phyloP scores from a whole-genome alignment of 2,888 invertebrate species.

The Melipona bicolor region DNA sequence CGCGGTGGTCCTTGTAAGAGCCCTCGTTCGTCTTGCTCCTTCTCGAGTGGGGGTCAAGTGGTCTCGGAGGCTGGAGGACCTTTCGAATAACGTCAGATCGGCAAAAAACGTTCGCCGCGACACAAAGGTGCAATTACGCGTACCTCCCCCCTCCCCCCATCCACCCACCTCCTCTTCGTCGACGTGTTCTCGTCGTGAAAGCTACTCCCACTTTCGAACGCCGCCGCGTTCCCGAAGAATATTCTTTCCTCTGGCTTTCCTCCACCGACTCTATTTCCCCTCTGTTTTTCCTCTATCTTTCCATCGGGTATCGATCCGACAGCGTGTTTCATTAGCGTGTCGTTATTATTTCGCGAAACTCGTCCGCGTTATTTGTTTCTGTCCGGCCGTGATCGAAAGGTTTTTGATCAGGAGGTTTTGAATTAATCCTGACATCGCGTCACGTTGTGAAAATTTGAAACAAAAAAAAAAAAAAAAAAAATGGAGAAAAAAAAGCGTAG shows the following conservation, averaged over 20 bases:
- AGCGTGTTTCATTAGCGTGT: conserved; percentile 17
- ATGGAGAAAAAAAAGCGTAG: not conserved
- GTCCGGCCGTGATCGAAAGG: conserved; percentile 14
- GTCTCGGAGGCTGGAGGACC: conserved; percentile 63
- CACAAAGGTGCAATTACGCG: conserved; percentile 64
- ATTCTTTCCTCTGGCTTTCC: not conserved
- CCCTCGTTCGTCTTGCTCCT: conserved; percentile 58
- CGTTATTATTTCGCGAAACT: conserved; percentile 11
- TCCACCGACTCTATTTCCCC: too few species aligned
- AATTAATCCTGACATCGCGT: conserved; percentile 40
- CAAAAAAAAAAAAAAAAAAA: not conserved
- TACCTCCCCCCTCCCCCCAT: not conserved
- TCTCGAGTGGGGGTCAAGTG: conserved; percentile 63
- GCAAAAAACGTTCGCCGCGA: conserved; percentile 62
- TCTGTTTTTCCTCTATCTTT: not conserved
- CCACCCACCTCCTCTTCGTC: not conserved
- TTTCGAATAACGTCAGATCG: conserved; percentile 71
- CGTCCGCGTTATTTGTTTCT: conserved; percentile 23
- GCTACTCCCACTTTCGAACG: not conserved
- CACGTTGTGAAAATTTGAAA: conserved; percentile 29
- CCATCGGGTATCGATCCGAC: not conserved
- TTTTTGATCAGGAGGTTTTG: conserved; percentile 36
- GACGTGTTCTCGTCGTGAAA: not conserved
- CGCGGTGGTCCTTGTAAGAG: conserved; percentile 53
- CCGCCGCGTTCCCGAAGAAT: not conserved